Base-by-base conservation (phyloP, 2,797 vertebrate genomes). In the Otus scops region DNA sequence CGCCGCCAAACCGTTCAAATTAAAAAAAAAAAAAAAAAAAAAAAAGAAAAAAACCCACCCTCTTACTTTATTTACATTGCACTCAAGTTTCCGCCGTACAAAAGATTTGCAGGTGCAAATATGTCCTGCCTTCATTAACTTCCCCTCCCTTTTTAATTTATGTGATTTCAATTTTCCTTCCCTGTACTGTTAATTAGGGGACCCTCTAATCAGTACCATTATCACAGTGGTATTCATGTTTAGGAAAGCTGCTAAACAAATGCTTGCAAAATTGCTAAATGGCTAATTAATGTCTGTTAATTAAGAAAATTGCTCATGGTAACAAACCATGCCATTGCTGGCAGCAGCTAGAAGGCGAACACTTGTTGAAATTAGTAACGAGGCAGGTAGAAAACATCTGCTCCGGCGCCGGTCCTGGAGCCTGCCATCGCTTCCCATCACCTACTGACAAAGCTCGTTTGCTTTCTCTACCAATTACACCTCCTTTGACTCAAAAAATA, bases 221-320 rank as follows among this genome's bases (percentile, higher is more conserved):
- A 98, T 98, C 98, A 98, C 98, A 98, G 98, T 98, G 98, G 98
- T 98, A 98, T 98, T 98, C 98, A 98, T 98, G 98, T 98, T 98
- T 98, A 98, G 98, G 98, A 98, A 98, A 98, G 98, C 98, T 98
- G 98, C 98, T 98, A 98, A 98, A 98, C 98, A 98, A 98, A 98
- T 98, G 98, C 98, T 98, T 98, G 98, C 98, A 98, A 98, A 98
- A 98, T 98, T 98, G 98, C 98, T 98, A 98, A 98, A 98, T 98
- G 98, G 98, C 98, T 98, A 98, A 98, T 98, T 98, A 98, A 98
- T 98, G 98, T 98, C 98, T 98, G 98, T 98, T 98, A 98, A 98
- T 98, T 98, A 98, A 98, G 98, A 98, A 98, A 98, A 98, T 98
- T 98, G 98, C 98, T 98, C 98, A 98, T 98, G 98, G 98, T 98